Evolutionary conservation across 1,140 invertebrate genomes (phyloP).

Genomic region (Bombus pyrosoma): DNA sequence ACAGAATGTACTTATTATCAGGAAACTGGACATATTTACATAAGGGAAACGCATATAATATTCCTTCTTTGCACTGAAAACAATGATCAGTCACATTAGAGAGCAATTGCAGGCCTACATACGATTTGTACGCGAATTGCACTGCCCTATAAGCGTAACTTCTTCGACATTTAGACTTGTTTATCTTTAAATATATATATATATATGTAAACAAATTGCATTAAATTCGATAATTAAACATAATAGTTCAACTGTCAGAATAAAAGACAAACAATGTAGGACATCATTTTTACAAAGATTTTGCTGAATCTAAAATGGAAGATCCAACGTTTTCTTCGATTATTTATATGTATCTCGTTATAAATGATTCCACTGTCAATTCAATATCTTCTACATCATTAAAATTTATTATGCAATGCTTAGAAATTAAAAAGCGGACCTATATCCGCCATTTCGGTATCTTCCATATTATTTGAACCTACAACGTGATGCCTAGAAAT

Average conservation of each 20-base stretch:
- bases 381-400: background rate
- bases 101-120: constrained; percentile 37
- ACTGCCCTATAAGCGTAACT: constrained; percentile 30
- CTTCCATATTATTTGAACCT: constrained; percentile 74
- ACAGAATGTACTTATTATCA: constrained; percentile 46
- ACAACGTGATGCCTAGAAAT: constrained; percentile 74
- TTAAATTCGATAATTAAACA: constrained; percentile 67
- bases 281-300: constrained; percentile 34
- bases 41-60: constrained; percentile 39
- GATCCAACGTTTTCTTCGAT: constrained; percentile 32
- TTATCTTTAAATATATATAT: constrained; percentile 31
- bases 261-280: background rate
- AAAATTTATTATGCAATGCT: background rate
- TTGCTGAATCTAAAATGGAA: constrained; percentile 9
- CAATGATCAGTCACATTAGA: constrained; percentile 20
- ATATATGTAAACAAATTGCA: constrained; percentile 35
- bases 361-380: constrained; percentile 65
- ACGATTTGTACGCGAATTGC: constrained; percentile 19
- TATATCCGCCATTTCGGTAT: constrained; percentile 79
- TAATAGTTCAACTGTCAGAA: constrained; percentile 37
- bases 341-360: constrained; percentile 59
- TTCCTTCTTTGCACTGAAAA: constrained; percentile 36
- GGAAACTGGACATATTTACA: constrained; percentile 60
- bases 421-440: constrained; percentile 46
- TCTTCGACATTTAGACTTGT: constrained; percentile 17